Evolutionary conservation across 2,888 invertebrate species (phyloP).

Genomic region (Cryptus armator): DNA sequence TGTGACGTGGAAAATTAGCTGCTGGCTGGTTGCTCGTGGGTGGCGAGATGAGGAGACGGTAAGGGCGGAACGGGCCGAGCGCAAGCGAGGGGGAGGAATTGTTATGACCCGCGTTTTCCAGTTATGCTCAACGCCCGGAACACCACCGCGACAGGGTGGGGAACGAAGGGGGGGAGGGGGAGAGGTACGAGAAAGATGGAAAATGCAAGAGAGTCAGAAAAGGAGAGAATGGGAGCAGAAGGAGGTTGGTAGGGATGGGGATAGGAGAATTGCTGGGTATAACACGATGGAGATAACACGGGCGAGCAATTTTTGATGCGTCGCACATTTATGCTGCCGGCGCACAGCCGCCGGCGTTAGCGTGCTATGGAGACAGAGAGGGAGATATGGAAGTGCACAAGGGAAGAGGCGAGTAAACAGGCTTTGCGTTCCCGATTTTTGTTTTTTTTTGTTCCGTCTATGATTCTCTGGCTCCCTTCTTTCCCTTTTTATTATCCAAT

Average conservation of each 20-base stretch:
- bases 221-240: conserved; percentile 26
- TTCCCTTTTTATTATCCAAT: conserved; percentile 21
- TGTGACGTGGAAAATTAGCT: conserved; percentile 65
- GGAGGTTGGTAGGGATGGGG: conserved; percentile 1
- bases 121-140: conserved; percentile 68
- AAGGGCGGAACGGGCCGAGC: conserved; percentile 22
- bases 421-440: conserved; percentile 48
- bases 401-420: conserved; percentile 57
- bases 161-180: not conserved
- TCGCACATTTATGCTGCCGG: conserved; percentile 61
- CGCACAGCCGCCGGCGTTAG: conserved; percentile 10
- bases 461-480: conserved; percentile 38
- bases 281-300: conserved; percentile 69
- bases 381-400: not conserved
- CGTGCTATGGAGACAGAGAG: not conserved
- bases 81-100: conserved; percentile 47
- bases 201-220: conserved; percentile 25
- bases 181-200: conserved; percentile 6
- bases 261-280: conserved; percentile 63
- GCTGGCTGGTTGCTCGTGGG: conserved; percentile 37
- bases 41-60: conserved; percentile 28
- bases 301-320: conserved; percentile 68
- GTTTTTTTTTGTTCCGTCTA: conserved; percentile 48
- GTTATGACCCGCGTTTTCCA: conserved; percentile 67
- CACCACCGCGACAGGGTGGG: conserved; percentile 42